Evolutionary conservation across 2,888 invertebrate species (phyloP).

Genomic region (Monopis laevigella): DNA sequence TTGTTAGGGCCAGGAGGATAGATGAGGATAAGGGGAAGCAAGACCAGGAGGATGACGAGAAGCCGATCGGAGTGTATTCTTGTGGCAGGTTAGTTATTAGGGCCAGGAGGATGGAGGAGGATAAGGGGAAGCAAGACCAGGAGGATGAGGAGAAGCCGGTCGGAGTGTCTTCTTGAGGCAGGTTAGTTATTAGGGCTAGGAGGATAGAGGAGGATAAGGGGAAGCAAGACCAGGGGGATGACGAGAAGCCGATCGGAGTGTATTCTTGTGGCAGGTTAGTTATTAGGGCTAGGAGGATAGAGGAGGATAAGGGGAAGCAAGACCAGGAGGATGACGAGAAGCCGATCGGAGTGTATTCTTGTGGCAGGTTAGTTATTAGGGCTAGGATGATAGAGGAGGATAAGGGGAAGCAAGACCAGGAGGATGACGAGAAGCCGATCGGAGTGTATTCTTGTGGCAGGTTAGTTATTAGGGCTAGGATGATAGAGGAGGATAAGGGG

Average conservation of each 20-base stretch:
- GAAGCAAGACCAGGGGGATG: too few relatives aligned
- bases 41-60: conserved; percentile 82
- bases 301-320: too few relatives aligned
- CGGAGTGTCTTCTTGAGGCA: conserved; percentile 91
- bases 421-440: conserved; percentile 91
- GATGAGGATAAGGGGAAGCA: conserved; percentile 69
- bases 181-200: too few relatives aligned
- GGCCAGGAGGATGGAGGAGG: conserved; percentile 43
- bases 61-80: conserved; percentile 91
- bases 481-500: conserved; percentile 49
- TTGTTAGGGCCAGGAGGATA: too few relatives aligned
- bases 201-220: too few relatives aligned
- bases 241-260: too few relatives aligned
- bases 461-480: too few relatives aligned
- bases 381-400: conserved; percentile 47
- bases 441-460: conserved; percentile 94
- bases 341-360: too few relatives aligned
- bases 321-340: too few relatives aligned
- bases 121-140: conserved; percentile 68
- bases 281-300: too few relatives aligned
- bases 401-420: conserved; percentile 69
- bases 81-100: conserved; percentile 83
- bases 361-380: too few relatives aligned
- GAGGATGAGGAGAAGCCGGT: conserved; percentile 92
- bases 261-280: too few relatives aligned